Evolutionary conservation across 2,113 vertebrate genomes (phyloP).

Genomic region (Thymallus thymallus): DNA sequence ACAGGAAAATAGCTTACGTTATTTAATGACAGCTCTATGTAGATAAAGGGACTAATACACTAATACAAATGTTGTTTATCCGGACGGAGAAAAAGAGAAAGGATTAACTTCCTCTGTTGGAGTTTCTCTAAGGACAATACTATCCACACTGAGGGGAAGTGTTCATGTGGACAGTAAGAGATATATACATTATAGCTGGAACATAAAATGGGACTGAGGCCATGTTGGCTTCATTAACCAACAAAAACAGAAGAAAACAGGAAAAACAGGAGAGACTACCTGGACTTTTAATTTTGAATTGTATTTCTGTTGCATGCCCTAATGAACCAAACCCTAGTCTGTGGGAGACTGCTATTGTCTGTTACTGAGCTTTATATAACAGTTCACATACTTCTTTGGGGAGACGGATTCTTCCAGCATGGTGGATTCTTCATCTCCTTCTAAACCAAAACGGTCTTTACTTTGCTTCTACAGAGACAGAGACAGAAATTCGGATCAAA

Average conservation of each 20-base stretch:
- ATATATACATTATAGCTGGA: background rate
- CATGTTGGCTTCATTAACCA: background rate
- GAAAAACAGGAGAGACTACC: too few relatives aligned
- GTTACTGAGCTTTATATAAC: too few relatives aligned
- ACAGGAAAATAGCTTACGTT: slow-evolving; percentile 32
- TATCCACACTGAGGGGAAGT: background rate
- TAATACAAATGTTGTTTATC: slow-evolving; percentile 31
- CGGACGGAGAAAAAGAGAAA: background rate
- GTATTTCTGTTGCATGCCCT: too few relatives aligned
- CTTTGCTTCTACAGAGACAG: slow-evolving; percentile 88
- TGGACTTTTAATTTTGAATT: too few relatives aligned
- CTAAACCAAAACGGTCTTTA: slow-evolving; percentile 96
- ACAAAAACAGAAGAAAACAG: too few relatives aligned
- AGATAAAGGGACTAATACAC: slow-evolving; percentile 43
- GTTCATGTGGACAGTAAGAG: background rate
- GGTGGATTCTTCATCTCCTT: slow-evolving; percentile 97
- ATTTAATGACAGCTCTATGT: slow-evolving; percentile 8
- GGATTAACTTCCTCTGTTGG: too few relatives aligned
- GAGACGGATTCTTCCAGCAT: slow-evolving; percentile 98
- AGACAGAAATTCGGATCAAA: background rate
- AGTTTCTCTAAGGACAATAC: too few relatives aligned
- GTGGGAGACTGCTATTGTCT: background rate
- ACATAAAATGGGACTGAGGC: background rate
- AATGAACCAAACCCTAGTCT: too few relatives aligned
- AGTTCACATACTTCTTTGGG: slow-evolving; percentile 88